These are phyloP conservation scores for Brachynemurus nebulosus DNA, from an alignment of 2,888 invertebrate species.

Conservation along the genomic window DNA sequence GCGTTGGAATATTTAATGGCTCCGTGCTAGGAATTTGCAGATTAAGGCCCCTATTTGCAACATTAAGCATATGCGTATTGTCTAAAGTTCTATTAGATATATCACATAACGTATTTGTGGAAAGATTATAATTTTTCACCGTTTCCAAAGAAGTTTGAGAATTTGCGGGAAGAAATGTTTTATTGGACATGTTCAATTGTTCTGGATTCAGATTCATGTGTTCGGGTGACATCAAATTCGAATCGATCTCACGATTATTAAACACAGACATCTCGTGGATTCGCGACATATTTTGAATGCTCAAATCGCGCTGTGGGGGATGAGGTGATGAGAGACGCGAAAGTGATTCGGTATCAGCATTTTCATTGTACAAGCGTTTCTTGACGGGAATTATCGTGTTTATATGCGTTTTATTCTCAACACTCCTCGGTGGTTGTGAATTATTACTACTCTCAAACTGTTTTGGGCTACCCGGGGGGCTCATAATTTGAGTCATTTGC, in stretches of 20 bases:
- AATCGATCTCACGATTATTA: constrained; percentile 16
- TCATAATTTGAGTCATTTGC: neutral
- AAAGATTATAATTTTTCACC: constrained; percentile 2
- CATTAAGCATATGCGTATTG: too few species aligned
- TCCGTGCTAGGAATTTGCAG: neutral
- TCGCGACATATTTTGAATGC: constrained; percentile 7
- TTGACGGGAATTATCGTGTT: constrained; percentile 44
- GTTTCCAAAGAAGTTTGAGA: neutral
- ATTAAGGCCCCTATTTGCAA: constrained; percentile 1
- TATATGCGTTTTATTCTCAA: constrained; percentile 12
- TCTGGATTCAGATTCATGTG: constrained; percentile 11
- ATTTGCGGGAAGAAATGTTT: neutral
- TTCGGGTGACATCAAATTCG: constrained; percentile 13
- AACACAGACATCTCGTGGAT: constrained; percentile 14
- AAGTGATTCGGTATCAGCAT: constrained; percentile 9
- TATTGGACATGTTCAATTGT: neutral
- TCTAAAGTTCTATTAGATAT: neutral
- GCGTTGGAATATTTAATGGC: constrained; percentile 8
- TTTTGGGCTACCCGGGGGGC: constrained; percentile 22
- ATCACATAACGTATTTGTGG: neutral
- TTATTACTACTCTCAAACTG: too few species aligned
- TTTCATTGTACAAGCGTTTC: constrained; percentile 45
- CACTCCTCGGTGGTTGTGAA: constrained; percentile 9
- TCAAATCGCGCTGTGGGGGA: constrained; percentile 1
- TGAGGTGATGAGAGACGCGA: constrained; percentile 1